Evolutionary conservation across 2,113 vertebrate species (phyloP).

Genomic region (Romanogobio albipinnatus): DNA sequence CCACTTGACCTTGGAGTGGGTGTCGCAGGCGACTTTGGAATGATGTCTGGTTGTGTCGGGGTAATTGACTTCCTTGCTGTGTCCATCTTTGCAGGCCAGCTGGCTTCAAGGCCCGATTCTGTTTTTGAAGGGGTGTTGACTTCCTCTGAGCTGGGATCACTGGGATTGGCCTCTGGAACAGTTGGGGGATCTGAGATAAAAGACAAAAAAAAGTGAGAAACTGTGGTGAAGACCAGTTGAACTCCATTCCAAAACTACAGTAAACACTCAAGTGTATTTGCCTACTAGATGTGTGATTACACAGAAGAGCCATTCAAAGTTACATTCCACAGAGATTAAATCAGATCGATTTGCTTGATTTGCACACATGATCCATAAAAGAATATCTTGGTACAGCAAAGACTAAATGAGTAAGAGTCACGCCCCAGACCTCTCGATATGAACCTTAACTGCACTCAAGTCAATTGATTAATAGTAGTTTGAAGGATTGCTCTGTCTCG

Average conservation of each 20-base stretch:
- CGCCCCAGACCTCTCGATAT: not conserved
- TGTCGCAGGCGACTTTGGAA: conserved; percentile 64
- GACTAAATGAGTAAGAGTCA: not conserved
- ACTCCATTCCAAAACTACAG: conserved; percentile 17
- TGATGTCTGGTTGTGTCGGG: conserved; percentile 61
- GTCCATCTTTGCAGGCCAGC: conserved; percentile 1
- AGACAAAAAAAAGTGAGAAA: not conserved
- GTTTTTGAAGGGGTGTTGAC: conserved; percentile 63
- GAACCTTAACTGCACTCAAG: not conserved
- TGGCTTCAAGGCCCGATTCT: conserved; percentile 29
- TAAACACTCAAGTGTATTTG: not conserved
- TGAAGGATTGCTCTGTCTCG: not conserved
- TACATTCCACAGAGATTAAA: not conserved
- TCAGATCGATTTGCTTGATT: conserved; percentile 1
- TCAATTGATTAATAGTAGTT: not conserved
- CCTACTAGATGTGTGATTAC: not conserved
- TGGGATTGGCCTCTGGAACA: conserved; percentile 55
- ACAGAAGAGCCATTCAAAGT: conserved; percentile 15
- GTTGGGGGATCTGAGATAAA: conserved; percentile 59
- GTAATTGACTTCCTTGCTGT: conserved; percentile 41
- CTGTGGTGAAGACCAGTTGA: not conserved
- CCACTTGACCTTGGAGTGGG: conserved; percentile 60
- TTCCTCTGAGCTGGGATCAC: conserved; percentile 65
- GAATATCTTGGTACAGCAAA: not conserved
- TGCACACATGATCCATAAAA: not conserved